These are phyloP conservation scores for Incurvaria masculella DNA, from an alignment of 2,888 invertebrate species.

Conservation along the genomic window DNA sequence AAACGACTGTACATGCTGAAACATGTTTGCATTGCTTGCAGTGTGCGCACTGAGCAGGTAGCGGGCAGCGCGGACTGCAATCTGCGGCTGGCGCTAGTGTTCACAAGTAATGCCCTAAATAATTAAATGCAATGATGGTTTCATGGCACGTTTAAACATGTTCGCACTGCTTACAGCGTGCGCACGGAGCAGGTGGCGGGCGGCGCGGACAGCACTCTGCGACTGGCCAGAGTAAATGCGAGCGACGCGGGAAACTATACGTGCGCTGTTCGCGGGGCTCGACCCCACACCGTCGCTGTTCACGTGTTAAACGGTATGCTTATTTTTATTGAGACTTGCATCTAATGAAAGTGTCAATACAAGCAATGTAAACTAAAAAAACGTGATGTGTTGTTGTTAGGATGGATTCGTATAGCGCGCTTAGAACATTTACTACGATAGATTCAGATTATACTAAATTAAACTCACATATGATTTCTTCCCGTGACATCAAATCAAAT, in stretches of 20 bases:
- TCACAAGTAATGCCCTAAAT: too few relatives aligned
- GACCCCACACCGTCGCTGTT: slow-evolving; percentile 63
- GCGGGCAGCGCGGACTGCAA: slow-evolving; percentile 49
- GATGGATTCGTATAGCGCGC: too few relatives aligned
- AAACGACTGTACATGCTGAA: too few relatives aligned
- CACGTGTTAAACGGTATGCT: slow-evolving; percentile 65
- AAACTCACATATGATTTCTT: too few relatives aligned
- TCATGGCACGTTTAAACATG: too few relatives aligned
- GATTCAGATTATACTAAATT: too few relatives aligned
- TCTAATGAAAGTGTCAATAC: slow-evolving; percentile 8
- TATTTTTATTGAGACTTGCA: slow-evolving; percentile 19
- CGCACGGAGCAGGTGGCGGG: slow-evolving; percentile 48
- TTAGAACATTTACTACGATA: too few relatives aligned
- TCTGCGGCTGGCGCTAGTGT: slow-evolving; percentile 40
- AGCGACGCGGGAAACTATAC: slow-evolving; percentile 70
- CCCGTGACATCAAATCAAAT: too few relatives aligned
- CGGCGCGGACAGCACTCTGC: slow-evolving; percentile 47
- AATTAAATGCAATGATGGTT: too few relatives aligned
- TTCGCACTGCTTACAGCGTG: slow-evolving; percentile 34
- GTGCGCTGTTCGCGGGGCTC: slow-evolving; percentile 64
- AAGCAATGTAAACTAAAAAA: background rate
- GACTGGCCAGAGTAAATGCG: slow-evolving; percentile 44
- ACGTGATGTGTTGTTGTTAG: background rate
- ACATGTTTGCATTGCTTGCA: too few relatives aligned
- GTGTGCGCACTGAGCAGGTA: slow-evolving; percentile 49